Percentiles rank a stretch among this genome's conserved stretches.
Conservation (phyloP, 1,140 invertebrate species). For the Ceratosolen solmsi region DNA sequence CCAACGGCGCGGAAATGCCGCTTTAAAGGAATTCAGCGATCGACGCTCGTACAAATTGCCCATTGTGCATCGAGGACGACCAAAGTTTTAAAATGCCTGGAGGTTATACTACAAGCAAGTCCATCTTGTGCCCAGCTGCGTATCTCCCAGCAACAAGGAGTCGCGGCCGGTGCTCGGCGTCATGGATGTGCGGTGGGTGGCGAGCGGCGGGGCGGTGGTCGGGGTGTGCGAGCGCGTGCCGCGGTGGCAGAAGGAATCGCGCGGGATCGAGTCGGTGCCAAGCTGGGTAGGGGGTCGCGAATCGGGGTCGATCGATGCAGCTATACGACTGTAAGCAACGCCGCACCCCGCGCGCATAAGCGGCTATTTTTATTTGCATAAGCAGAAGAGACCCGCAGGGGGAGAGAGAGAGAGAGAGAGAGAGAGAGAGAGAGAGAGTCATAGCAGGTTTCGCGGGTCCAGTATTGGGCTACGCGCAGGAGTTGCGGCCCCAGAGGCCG, state of each 20-base stretch:
- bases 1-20: not conserved
- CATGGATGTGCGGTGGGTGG: not conserved
- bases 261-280: conserved; percentile 67
- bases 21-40: not conserved
- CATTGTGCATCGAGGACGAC: too few relatives aligned
- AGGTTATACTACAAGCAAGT: too few relatives aligned
- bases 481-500: too few relatives aligned
- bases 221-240: conserved; percentile 51
- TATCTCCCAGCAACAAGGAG: too few relatives aligned
- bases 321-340: conserved; percentile 49
- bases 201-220: not conserved
- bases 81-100: too few relatives aligned
- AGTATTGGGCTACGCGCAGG: too few relatives aligned
- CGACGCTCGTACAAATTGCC: too few relatives aligned
- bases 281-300: conserved; percentile 59
- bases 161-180: not conserved
- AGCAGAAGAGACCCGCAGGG: conserved; percentile 9
- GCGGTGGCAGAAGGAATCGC: conserved; percentile 61
- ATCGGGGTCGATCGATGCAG: conserved; percentile 74
- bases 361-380: conserved; percentile 49
- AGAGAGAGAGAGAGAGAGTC: too few relatives aligned
- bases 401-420: too few relatives aligned
- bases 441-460: too few relatives aligned
- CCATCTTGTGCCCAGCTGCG: too few relatives aligned
- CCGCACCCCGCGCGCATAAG: conserved; percentile 15